Base-by-base conservation (phyloP, 2,888 invertebrate genomes). In the Eupithecia tripunctaria region DNA sequence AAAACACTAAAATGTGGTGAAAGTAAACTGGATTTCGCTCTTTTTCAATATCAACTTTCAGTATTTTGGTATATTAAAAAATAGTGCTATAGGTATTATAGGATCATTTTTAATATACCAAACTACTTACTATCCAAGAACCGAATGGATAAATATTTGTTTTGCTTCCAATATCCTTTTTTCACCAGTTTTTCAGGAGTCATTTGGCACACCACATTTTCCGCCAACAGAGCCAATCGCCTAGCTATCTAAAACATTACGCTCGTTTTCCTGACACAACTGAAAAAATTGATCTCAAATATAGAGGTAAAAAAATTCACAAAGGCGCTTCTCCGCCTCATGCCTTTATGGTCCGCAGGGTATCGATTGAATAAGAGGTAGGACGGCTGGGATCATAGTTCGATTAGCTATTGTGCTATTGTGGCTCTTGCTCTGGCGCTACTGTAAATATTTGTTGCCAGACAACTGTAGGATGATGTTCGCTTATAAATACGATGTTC, bases 371-470 rank as follows among this genome's bases (percentile, higher is more conserved):
- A 79, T 79, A 75, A 79, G 68, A 76, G 74, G 47, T 10, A 79
- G 77, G 75, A 68, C 67, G 70, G 59, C 69, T 65, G 76, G 78
- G 79, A 76, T 68, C 66, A 79, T 76, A 77, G 70, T 76, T 78
- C 79, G 77, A 81, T 82, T 82, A 82, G 79, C 71, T 76, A 74
- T 78, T 78, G 76, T 76, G 72, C 75, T 79, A 70, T 79, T 41
- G 64, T 64, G 38, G 64, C 21, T 64, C 15, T 36, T 64, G n/a
- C 21, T 64, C 64, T 38, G 64, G 64, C 38, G 21, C 38, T 38
- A 14, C 41, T 32, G 36, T 32, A 63, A 63, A 36, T 63, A 63
- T 63, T 63, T 63, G 62, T n/a, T n/a, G n/a, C n/a, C 62, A 18
- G 36, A 12, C 12, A 63, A 29, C 60, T 29, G 15, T 60, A 29